These are phyloP conservation scores for Ceyx margarethae DNA, from an alignment of 2,113 vertebrate genomes.

Conservation along the genomic window DNA sequence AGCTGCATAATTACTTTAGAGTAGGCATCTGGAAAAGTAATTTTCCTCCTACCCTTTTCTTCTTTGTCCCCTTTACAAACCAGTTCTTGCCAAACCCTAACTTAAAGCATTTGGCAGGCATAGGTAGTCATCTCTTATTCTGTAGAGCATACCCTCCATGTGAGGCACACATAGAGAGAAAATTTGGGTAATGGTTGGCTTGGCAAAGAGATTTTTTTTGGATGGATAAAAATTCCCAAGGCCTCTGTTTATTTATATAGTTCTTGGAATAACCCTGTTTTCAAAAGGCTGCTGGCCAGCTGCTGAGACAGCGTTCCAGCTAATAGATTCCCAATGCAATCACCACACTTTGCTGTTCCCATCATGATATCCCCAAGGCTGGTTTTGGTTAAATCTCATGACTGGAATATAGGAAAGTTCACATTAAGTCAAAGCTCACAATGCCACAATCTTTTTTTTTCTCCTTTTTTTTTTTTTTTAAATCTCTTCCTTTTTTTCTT, in stretches of 20 bases:
- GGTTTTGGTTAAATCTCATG: slow-evolving; percentile 66
- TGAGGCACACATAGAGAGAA: slow-evolving; percentile 48
- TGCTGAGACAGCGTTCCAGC: slow-evolving; percentile 71
- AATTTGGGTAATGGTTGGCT: slow-evolving; percentile 60
- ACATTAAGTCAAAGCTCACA: slow-evolving; percentile 37
- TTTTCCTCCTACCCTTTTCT: not conserved
- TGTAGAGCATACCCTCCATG: slow-evolving; percentile 44
- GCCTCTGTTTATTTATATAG: slow-evolving; percentile 85
- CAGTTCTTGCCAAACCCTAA: not conserved
- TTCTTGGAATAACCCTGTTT: slow-evolving; percentile 76
- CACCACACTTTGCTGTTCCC: slow-evolving; percentile 67
- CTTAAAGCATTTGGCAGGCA: slow-evolving; percentile 20
- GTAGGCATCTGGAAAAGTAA: slow-evolving; percentile 42
- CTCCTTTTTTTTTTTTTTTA: not conserved
- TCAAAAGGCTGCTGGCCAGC: slow-evolving; percentile 69
- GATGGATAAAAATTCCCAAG: slow-evolving; percentile 80
- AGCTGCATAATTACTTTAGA: not conserved
- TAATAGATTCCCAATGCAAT: slow-evolving; percentile 67
- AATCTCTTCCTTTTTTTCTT: not conserved
- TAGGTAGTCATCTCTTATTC: not conserved
- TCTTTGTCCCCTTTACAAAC: not conserved
- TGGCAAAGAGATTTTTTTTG: slow-evolving; percentile 50
- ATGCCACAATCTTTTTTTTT: slow-evolving; percentile 9
- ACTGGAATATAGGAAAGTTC: slow-evolving; percentile 68
- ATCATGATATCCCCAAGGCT: slow-evolving; percentile 64